Conservation (phyloP, 2,888 invertebrate species). For the Zaprionus lineosus region DNA sequence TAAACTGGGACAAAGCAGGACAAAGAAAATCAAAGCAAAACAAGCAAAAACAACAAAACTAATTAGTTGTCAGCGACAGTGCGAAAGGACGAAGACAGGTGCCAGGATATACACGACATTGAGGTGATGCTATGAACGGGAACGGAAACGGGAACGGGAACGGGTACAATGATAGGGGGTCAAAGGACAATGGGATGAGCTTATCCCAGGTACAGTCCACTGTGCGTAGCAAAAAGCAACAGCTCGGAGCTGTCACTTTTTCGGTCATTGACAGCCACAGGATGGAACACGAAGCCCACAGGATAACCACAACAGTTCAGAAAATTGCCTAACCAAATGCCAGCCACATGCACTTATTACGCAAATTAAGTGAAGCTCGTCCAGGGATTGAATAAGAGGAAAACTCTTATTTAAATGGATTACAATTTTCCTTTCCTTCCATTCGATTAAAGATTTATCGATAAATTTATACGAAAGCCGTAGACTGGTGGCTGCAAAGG, state of each 20-base stretch:
- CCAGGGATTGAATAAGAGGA: no score
- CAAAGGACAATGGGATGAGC: neutral
- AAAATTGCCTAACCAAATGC: neutral
- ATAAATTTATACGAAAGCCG: no score
- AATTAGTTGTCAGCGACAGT: conserved; percentile 50
- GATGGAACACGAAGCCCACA: neutral
- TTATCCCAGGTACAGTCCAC: neutral
- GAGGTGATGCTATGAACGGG: no score
- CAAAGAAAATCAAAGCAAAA: conserved; percentile 1
- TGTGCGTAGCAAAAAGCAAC: neutral
- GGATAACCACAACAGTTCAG: neutral
- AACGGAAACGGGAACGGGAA: no score
- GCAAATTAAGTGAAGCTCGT: neutral
- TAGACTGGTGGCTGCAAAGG: no score
- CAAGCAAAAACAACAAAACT: conserved; percentile 34
- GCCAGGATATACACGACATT: no score
- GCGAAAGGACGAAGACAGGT: neutral
- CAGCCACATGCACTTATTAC: neutral
- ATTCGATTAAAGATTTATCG: no score
- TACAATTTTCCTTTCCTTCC: no score
- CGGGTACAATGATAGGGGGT: no score
- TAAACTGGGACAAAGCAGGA: conserved; percentile 1
- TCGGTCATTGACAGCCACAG: conserved; percentile 4
- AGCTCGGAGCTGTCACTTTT: conserved; percentile 16
- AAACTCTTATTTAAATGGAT: no score